Base-by-base conservation (phyloP, 2,888 invertebrate genomes). In the Prosapia bicincta region DNA sequence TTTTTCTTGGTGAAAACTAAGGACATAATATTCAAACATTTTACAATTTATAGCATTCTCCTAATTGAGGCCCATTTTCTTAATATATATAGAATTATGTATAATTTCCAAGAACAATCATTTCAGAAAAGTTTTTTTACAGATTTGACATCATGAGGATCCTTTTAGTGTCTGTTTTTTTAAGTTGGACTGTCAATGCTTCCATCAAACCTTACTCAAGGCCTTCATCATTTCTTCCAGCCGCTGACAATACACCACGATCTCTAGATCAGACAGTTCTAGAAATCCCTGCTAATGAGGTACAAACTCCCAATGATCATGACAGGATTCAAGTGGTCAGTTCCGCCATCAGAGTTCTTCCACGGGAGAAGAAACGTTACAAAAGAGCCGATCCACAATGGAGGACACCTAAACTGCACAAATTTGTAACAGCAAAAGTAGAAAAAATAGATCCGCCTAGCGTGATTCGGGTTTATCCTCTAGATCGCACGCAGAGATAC, bases 351-450 rank as follows among this genome's bases (percentile, higher is more conserved):
- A 5, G 54, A n/a, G 54, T 54, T 20, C 54, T 54, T n/a, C 54
- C 54, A 9, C n/a, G 54, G 13, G 54, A 54, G 13, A 54, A 54
- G 54, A 54, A 54, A 54, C 54, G 54, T 5, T 54, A 20, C 54
- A 54, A 54, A 20, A n/a, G 54, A 54, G n/a, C 54, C 3, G 54
- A 54, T 2, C 20, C 20, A 20, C 54, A 20, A n/a, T 74, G 69
- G 69, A 43, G 74, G 20, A 9, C 24, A 10, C 74, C 74, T 6
- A 38, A 69, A 32, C 24, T 65, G 30, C 69, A 69, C 24, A 43
- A 74, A 30, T 74, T 74, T 26, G 74, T 74, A 26, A 74, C 74
- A 26, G 69, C 32, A 15, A 38, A 54, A 69, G 54, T 32, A 15
- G 74, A 74, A 25, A 24, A 69, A 13, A 26, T 69, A 6, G n/a